A percentile compares a stretch with the other conserved stretches of the same genome.
phyloP scores from a whole-genome alignment of 1,140 invertebrate species.

The Aphaenogaster floridana region DNA sequence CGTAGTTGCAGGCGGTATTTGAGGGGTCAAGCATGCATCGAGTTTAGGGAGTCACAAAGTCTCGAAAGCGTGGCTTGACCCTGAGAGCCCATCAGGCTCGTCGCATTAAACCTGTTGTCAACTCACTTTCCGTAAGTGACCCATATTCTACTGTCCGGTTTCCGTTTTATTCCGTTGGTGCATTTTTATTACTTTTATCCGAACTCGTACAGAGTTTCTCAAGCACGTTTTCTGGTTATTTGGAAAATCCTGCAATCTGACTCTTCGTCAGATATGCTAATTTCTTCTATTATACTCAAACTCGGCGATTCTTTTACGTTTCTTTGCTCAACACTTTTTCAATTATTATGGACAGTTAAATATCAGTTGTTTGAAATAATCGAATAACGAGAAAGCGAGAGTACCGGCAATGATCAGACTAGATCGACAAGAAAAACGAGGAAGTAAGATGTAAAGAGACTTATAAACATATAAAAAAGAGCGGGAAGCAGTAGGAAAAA shows the following conservation, averaged over 20 bases:
- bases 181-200: slow-evolving; percentile 68
- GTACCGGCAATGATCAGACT: slow-evolving; percentile 16
- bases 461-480: neutral
- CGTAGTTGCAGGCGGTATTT: neutral
- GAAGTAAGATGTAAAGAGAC: neutral
- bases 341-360: slow-evolving; percentile 2
- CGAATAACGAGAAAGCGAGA: slow-evolving; percentile 24
- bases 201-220: slow-evolving; percentile 55
- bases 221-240: slow-evolving; percentile 12
- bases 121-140: slow-evolving; percentile 81
- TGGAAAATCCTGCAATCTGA: slow-evolving; percentile 49
- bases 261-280: neutral
- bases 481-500: neutral
- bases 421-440: neutral
- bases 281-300: neutral
- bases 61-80: slow-evolving; percentile 19
- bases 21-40: neutral
- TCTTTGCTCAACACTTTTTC: neutral
- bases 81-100: neutral
- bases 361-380: neutral
- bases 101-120: slow-evolving; percentile 64
- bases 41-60: neutral
- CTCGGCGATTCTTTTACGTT: neutral
- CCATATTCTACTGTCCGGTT: slow-evolving; percentile 70
- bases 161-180: slow-evolving; percentile 64